These are phyloP conservation scores for Gobius niger DNA, from an alignment of 2,113 vertebrate species.

Conservation along the genomic window DNA sequence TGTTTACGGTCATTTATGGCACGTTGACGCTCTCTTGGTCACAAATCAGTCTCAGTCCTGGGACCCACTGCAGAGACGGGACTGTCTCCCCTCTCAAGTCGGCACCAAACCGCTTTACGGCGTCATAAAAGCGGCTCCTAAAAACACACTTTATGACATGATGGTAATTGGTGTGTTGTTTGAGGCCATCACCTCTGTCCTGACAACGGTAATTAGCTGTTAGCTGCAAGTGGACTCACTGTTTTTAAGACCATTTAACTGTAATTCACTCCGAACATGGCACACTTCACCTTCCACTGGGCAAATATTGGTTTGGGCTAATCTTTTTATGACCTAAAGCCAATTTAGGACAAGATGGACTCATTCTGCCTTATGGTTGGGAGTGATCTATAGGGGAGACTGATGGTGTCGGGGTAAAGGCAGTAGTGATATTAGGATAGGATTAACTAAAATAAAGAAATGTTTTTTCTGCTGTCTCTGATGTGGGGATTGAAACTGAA, in stretches of 20 bases:
- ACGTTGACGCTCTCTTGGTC: conserved; percentile 7
- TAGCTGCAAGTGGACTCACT: conserved; percentile 67
- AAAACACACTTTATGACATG: conserved; percentile 73
- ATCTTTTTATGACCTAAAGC: conserved; percentile 1
- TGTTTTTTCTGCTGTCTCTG: too few species aligned
- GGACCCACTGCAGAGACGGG: conserved; percentile 31
- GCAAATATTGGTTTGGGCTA: conserved; percentile 21
- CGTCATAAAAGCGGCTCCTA: conserved; percentile 78
- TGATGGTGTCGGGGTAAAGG: background rate
- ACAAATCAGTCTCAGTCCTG: conserved; percentile 28
- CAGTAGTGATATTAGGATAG: too few species aligned
- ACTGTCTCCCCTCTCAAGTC: conserved; percentile 53
- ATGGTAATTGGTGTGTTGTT: conserved; percentile 70
- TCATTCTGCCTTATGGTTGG: background rate
- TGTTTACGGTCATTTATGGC: conserved; percentile 27
- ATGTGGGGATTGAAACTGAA: too few species aligned
- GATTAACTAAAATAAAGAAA: too few species aligned
- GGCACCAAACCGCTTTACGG: conserved; percentile 68
- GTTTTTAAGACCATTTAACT: conserved; percentile 59
- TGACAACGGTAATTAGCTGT: conserved; percentile 72
- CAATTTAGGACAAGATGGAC: background rate
- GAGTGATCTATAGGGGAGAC: background rate
- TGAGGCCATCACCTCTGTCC: conserved; percentile 73
- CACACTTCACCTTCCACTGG: conserved; percentile 35
- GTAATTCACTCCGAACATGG: conserved; percentile 32